Percentiles rank a stretch among this genome's conserved stretches.
phyloP scores from a whole-genome alignment of 2,888 invertebrate species.

The Strigamia maritima region DNA sequence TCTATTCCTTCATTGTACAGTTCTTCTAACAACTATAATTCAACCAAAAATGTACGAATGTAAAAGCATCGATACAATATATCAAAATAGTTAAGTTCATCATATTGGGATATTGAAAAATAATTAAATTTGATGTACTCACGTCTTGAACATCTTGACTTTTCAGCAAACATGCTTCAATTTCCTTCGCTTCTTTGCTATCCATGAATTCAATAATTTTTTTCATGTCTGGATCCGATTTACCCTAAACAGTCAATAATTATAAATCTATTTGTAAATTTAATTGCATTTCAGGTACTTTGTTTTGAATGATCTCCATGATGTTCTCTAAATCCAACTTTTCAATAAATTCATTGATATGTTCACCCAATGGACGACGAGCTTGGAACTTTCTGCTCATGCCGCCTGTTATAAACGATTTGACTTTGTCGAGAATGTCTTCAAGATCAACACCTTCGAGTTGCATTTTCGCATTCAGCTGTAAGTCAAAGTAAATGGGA shows the following conservation, averaged over 20 bases:
- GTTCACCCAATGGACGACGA: background rate
- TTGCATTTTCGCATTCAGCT: too few species aligned
- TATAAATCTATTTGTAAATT: too few species aligned
- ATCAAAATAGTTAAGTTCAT: too few species aligned
- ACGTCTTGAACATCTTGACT: too few species aligned
- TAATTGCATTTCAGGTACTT: too few species aligned
- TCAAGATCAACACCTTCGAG: background rate
- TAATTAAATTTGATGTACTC: too few species aligned
- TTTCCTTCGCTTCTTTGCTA: background rate
- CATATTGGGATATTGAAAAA: too few species aligned
- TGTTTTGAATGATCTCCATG: background rate
- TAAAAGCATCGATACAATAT: too few species aligned
- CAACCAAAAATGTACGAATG: too few species aligned
- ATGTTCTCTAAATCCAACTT: background rate
- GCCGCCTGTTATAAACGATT: background rate
- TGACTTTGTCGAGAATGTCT: background rate
- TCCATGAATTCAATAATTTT: background rate
- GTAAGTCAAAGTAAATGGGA: too few species aligned
- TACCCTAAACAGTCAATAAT: background rate
- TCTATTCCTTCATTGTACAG: background rate
- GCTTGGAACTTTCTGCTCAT: background rate
- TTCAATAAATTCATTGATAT: background rate
- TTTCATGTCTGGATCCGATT: background rate
- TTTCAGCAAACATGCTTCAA: background rate
- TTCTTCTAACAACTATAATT: too few species aligned